Evolutionary conservation across 2,113 vertebrate genomes (phyloP).

Genomic region (Sardina pilchardus): DNA sequence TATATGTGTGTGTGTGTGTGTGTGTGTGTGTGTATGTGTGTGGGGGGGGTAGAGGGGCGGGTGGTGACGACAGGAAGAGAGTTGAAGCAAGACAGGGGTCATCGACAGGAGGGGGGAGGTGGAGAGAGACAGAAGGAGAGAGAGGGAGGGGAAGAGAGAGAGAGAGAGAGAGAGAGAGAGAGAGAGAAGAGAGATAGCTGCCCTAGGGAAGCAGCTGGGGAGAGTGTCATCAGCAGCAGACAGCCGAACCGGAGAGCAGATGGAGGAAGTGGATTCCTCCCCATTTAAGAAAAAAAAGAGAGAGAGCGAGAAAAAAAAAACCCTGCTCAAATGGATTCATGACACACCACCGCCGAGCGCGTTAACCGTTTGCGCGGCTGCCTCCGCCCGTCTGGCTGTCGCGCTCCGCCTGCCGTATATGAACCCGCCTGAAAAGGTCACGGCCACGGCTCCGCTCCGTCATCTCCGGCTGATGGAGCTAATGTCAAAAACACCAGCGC

Average conservation of each 20-base stretch:
- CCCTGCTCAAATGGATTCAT: not conserved
- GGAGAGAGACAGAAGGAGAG: not conserved
- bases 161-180: not conserved
- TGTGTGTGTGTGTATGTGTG: not conserved
- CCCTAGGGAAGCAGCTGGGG: not conserved
- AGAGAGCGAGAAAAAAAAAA: too few species aligned
- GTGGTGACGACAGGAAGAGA: not conserved
- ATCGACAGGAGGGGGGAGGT: not conserved
- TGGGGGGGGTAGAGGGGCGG: not conserved
- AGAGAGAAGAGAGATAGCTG: not conserved
- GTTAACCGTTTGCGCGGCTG: not conserved
- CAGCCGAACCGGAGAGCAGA: conserved; percentile 26
- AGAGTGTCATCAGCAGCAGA: conserved; percentile 21
- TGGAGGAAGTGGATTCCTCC: conserved; percentile 24
- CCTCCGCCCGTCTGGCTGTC: not conserved
- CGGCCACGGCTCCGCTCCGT: not conserved
- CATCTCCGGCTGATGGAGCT: not conserved
- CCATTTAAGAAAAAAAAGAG: not conserved
- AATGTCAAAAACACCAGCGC: not conserved
- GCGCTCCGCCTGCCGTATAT: not conserved
- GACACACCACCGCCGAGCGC: not conserved
- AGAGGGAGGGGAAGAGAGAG: not conserved
- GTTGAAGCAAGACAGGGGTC: not conserved
- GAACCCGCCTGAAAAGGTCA: not conserved
- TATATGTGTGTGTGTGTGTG: too few species aligned